Conservation (phyloP, 2,888 invertebrate species). For the Drosophila suboccidentalis region DNA sequence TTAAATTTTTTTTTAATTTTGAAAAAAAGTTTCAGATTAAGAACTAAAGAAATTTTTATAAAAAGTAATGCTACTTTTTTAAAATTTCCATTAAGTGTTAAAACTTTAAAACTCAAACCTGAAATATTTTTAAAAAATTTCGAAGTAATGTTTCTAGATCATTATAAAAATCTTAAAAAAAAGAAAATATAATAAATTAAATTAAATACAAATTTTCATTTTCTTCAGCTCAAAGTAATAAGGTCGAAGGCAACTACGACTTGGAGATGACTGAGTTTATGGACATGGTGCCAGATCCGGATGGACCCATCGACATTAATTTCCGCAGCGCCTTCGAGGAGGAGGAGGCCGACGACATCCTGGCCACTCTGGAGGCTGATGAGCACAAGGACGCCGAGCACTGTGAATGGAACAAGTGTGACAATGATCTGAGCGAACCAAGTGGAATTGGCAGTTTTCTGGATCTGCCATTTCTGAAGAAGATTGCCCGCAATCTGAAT, state of each 20-base stretch:
- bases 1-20: no score
- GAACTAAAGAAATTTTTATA: no score
- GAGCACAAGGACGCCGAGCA: conserved; percentile 70
- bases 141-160: no score
- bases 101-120: no score
- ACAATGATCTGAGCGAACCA: conserved; percentile 71
- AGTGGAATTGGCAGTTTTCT: conserved; percentile 68
- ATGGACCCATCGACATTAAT: conserved; percentile 36
- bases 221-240: conserved; percentile 30
- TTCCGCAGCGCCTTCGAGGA: conserved; percentile 45
- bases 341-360: conserved; percentile 43
- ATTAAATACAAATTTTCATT: no score
- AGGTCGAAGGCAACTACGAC: conserved; percentile 46
- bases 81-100: no score
- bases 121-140: no score
- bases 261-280: conserved; percentile 63
- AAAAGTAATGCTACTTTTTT: no score
- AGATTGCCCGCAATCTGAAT: conserved; percentile 75
- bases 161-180: no score
- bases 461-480: conserved; percentile 73
- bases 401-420: conserved; percentile 75
- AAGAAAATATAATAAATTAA: no score
- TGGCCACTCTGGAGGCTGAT: conserved; percentile 55
- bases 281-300: conserved; percentile 49
- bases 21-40: no score